Base-by-base conservation (phyloP, 2,797 vertebrate species). In the Pelodytes ibericus region DNA sequence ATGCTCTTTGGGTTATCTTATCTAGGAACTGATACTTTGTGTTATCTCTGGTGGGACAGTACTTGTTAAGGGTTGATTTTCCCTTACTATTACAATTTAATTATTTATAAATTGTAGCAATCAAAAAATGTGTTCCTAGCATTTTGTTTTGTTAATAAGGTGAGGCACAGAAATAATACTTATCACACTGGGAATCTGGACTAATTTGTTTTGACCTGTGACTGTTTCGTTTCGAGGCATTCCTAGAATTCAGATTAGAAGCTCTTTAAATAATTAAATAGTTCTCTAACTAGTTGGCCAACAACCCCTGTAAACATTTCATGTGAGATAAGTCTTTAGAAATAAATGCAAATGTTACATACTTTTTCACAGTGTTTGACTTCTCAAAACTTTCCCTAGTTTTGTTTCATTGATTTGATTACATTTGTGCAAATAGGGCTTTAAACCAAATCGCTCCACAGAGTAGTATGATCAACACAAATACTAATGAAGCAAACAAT, bases 21-120 rank as follows among this genome's bases (percentile, higher is more conserved):
- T 78, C 76, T 78, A 72, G 47, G 67, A 53, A 62, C 41, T 67
- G 44, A 29, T 74, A 67, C 62, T 30, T 25, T 30, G 53, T 61
- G 41, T 72, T 78, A 78, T 78, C 75, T 78, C 58, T 53, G 49
- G 20, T 72, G 51, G 62, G 56, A 29, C 70, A 72, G 62, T 59
- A 51, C 39, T 49, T 72, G 56, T 67, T 53, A 77, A 75, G 60
- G 27, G 58, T 63, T 4, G 29, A 67, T 72, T 72, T 51, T 24
- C 41, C 13, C 33, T 36, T 44, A 58, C 33, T 36, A 72, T 24
- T 33, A 16, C 57, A 10, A 39, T 61, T 78, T 60, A 78, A 78
- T 72, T 78, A 78, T 72, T 72, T 63, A 78, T 78, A 51, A 78
- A 60, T 63, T 27, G 30, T 27, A 3, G 53, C 39, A 72, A 71